phyloP scores from a whole-genome alignment of 2,113 vertebrate genomes.

The Zosterops hypoxanthus region DNA sequence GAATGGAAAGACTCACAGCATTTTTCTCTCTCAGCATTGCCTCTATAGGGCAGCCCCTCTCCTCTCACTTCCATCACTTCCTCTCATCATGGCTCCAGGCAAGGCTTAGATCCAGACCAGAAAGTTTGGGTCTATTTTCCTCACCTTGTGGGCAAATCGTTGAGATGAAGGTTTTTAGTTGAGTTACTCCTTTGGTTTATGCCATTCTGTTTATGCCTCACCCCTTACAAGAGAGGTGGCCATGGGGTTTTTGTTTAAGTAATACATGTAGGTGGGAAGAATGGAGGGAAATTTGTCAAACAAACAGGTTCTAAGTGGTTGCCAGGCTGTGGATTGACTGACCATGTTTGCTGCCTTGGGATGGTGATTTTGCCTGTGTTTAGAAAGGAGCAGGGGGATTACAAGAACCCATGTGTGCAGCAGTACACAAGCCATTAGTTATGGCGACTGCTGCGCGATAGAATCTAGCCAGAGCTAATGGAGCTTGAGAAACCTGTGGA shows the following conservation, averaged over 20 bases:
- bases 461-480: constrained; percentile 35
- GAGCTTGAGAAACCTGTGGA: constrained; percentile 41
- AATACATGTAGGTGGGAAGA: background rate
- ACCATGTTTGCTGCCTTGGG: background rate
- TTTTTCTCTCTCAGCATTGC: background rate
- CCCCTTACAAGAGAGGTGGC: background rate
- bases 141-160: background rate
- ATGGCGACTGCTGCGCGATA: background rate
- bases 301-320: background rate
- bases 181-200: background rate
- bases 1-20: background rate
- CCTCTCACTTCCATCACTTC: background rate
- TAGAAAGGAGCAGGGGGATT: background rate
- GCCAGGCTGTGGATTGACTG: background rate
- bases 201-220: background rate
- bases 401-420: background rate
- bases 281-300: background rate
- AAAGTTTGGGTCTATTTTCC: background rate
- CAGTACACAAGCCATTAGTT: constrained; percentile 42
- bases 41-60: background rate
- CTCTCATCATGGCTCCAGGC: background rate
- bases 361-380: background rate
- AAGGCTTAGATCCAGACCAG: background rate
- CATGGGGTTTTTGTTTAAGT: accelerated
- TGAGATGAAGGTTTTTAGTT: background rate